A percentile compares a stretch with the other conserved stretches of the same genome.
Conservation (phyloP, 2,797 vertebrate genomes). For the Otolemur crassicaudatus region DNA sequence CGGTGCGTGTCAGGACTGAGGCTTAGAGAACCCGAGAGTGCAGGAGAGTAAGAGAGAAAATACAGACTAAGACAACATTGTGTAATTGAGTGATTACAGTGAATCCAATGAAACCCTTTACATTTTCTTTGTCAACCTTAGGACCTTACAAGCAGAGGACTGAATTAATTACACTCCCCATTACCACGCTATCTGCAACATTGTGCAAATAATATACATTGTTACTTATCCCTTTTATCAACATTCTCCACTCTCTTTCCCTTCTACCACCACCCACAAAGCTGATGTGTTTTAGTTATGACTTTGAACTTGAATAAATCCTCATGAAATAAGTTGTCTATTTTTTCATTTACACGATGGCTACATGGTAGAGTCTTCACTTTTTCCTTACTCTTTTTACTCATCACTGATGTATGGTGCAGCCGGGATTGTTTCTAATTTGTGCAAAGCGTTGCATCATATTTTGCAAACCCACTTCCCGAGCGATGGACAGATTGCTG, state of each 20-base stretch:
- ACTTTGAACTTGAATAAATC: background rate
- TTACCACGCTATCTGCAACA: background rate
- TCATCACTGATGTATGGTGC: background rate
- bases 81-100: background rate
- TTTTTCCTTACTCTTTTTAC: background rate
- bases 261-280: background rate
- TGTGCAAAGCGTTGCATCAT: background rate
- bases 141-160: background rate
- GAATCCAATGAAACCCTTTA: background rate
- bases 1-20: background rate
- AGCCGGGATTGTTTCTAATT: background rate
- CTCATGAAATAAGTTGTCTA: background rate
- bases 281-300: background rate
- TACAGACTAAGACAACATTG: background rate
- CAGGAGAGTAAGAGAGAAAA: background rate
- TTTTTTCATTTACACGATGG: background rate
- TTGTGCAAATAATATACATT: background rate
- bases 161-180: background rate
- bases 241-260: background rate
- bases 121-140: conserved; percentile 2
- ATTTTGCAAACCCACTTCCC: background rate
- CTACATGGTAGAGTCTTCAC: background rate
- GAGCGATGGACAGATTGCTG: background rate
- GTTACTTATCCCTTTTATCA: background rate
- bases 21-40: background rate